Evolutionary conservation across 1,140 invertebrate genomes (phyloP), one percentile per base, ranked within the genome.

Genomic region (Parasteatoda tepidariorum): DNA sequence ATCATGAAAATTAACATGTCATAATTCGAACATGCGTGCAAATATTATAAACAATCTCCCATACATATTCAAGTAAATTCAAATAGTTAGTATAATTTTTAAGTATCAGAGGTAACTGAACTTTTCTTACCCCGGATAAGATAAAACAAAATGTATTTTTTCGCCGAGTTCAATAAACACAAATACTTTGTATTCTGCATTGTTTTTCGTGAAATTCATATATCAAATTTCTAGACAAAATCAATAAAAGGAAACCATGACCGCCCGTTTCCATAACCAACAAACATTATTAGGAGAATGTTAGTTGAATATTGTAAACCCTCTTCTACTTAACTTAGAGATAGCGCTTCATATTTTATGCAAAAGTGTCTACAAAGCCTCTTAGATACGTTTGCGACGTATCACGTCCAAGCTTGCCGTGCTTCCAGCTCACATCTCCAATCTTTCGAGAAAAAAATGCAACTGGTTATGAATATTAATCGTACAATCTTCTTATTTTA

Each of bases 391-490:
- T n/a, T 67, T 67, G 34, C 62, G 34, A 24, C 11, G 31, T 24
- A 7, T 15, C 66, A 68, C 66, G 66, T 68, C 22, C 66, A 68
- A 67, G 18, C 38, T 48, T 13, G 4, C 38, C 38, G 38, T 48
- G 38, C 38, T 48, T 18, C 1, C 38, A 13, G 38, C 18, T 18
- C 38, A 48, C 38, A 9, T 18, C 18, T 1, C 38, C 38, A 48
- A 48, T 18, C 18, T n/a, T n/a, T n/a, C n/a, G n/a, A n/a, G n/a
- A 48, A 48, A 48, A 13, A 6, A 13, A 15, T 18, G 33, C 66
- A 68, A 68, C 66, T 48, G 26, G 66, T 68, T 68, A 68, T 68
- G 66, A 68, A 68, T 68, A 68, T 68, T 68, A 38, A 68, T 68
- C 34, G 4, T 24, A 68, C 66, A 38, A 34, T 38, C 34, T 26